phyloP scores from a whole-genome alignment of 30 jellyfish, hydroid and myxozoan genomes.

The Cassiopea xamachana region DNA sequence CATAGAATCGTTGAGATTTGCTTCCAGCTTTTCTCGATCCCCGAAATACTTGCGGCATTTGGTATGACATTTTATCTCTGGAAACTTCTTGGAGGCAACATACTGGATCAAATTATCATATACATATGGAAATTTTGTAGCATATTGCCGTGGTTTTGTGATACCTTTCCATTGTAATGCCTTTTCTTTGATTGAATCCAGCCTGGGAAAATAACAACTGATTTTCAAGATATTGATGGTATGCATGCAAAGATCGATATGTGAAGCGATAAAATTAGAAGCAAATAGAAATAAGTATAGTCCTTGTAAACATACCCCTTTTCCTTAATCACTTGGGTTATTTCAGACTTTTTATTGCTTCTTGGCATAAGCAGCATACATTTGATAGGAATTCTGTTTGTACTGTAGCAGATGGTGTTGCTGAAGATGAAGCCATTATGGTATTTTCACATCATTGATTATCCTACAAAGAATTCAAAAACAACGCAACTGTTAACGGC shows the following conservation, averaged over 20 bases:
- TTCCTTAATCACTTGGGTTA: constrained; percentile 35
- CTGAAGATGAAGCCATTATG: neutral
- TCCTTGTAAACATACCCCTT: constrained; percentile 53
- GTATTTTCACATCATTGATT: neutral
- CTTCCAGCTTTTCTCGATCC: constrained; percentile 14
- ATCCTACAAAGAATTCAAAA: neutral
- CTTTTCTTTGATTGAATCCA: constrained; percentile 58
- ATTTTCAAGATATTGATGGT: constrained; percentile 52
- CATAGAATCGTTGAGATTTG: constrained; percentile 9
- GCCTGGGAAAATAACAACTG: constrained; percentile 31
- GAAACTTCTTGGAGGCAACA: constrained; percentile 24
- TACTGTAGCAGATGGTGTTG: constrained; percentile 33
- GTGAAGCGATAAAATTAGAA: neutral
- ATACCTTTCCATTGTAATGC: constrained; percentile 59
- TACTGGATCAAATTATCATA: constrained; percentile 13
- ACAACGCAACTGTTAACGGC: constrained; percentile 17
- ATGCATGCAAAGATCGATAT: neutral
- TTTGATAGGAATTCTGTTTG: constrained; percentile 42
- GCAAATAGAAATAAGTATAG: constrained; percentile 13
- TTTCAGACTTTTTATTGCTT: constrained; percentile 48
- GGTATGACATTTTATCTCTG: constrained; percentile 18
- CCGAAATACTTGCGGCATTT: constrained; percentile 39
- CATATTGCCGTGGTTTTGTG: constrained; percentile 56
- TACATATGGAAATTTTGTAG: constrained; percentile 28
- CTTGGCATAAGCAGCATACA: constrained; percentile 62